Evolutionary conservation across 2,797 vertebrate species (phyloP).

Genomic region (Ciconia nigra): DNA sequence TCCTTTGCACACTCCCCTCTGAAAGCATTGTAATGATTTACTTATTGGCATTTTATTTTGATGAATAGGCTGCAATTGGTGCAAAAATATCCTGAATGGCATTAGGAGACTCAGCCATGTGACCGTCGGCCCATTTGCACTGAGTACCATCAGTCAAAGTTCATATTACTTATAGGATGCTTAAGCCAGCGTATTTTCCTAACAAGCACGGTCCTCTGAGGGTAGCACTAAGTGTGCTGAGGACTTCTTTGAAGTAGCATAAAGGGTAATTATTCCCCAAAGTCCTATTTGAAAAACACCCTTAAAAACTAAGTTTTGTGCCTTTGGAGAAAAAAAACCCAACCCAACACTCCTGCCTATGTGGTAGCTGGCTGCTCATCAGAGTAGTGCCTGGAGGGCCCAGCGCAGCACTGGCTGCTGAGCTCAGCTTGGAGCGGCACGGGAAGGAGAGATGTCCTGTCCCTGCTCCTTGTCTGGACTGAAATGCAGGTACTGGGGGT

Average conservation of each 20-base stretch:
- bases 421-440: fast-evolving
- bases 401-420: background rate
- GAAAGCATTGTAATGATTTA: conserved; percentile 37
- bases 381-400: background rate
- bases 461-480: background rate
- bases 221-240: background rate
- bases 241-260: conserved; percentile 3
- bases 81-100: conserved; percentile 39
- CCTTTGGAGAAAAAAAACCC: background rate
- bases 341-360: background rate
- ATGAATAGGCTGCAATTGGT: conserved; percentile 48
- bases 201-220: background rate
- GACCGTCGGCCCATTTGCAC: conserved; percentile 2
- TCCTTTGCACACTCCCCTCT: background rate
- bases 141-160: conserved; percentile 26
- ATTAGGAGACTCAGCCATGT: background rate
- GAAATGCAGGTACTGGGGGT: background rate
- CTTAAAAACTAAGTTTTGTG: background rate
- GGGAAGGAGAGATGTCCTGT: background rate
- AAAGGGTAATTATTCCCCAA: conserved; percentile 15
- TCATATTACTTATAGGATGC: conserved; percentile 7
- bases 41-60: conserved; percentile 57
- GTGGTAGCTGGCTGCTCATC: background rate
- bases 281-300: background rate
- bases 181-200: conserved; percentile 12